Evolutionary conservation across 2,888 invertebrate genomes (phyloP), one percentile per base, ranked within the genome.

Genomic region (Dysmachus trigonus): DNA sequence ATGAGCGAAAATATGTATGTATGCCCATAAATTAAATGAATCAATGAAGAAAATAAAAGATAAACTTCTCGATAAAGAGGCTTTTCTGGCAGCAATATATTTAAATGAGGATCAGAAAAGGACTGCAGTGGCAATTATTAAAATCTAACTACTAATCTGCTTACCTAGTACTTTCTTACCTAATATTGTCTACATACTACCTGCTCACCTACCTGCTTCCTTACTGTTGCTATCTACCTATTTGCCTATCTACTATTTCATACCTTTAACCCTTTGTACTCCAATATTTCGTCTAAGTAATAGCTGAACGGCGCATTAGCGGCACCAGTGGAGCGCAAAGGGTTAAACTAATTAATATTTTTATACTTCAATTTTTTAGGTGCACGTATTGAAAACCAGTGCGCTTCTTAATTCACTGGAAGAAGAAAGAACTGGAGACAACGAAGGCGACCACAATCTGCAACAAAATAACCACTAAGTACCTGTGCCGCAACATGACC

Each of bases 1-100:
- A 85, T 87, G 33, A 10, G 47, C 10, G 38, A 62, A 31, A 87
- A 62, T n/a, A n/a, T n/a, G n/a, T 13, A 10, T 22, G 15, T 77
- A 47, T 72, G 79, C 85, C 53, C 33, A 31, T 22, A 85, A 51
- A 62, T 79, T 85, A 31, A 31, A 38, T 71, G 35, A 86, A 81
- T 53, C 87, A 4, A 30, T 62, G 15, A 88, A 87, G 10, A n/a
- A n/a, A n/a, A n/a, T n/a, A n/a, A n/a, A n/a, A n/a, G 84, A 86
- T 1, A 31, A 30, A 27, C 74, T 88, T 7, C 15, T 87, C 0
- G 86, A 88, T 10, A 87, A 87, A 35, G 84, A 86, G 31, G 73
- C 87, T 10, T 87, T 88, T 85, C 15, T 87, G 30, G 86, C 88
- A 0, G 88, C 87, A 41, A 41, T 88, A 10, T 88, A 88, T 38